A percentile compares a stretch with the other conserved stretches of the same genome.
Conservation (phyloP, 53 echinoderm and acorn worm species). For the Pentamera pediparva region DNA sequence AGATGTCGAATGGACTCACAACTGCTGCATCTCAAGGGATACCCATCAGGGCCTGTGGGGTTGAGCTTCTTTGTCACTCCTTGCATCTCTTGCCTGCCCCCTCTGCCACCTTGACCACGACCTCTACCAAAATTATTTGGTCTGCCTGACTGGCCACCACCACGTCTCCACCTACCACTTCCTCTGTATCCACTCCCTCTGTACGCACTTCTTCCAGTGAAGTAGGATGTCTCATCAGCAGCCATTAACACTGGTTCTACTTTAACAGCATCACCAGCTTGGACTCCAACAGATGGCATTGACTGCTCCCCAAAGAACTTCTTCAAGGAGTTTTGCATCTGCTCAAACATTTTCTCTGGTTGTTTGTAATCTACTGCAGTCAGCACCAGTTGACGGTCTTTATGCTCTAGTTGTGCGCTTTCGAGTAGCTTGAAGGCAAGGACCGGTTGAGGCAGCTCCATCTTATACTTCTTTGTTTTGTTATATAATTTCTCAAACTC, state of each 20-base stretch:
- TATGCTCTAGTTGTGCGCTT: slow-evolving; percentile 10
- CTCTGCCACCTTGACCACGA: not conserved
- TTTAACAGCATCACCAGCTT: not conserved
- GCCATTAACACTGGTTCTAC: not conserved
- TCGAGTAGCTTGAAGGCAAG: not conserved
- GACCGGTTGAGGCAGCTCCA: not conserved
- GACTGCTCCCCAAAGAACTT: slow-evolving; percentile 17
- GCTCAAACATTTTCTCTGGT: slow-evolving; percentile 1
- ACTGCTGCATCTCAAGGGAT: slow-evolving; percentile 6
- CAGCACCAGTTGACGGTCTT: slow-evolving; percentile 11
- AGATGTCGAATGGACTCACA: not conserved
- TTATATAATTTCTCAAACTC: slow-evolving; percentile 11
- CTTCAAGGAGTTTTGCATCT: slow-evolving; percentile 9
- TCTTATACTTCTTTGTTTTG: not conserved
- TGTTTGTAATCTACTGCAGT: not conserved
- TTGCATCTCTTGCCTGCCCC: not conserved
- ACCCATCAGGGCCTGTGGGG: not conserved
- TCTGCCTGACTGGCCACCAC: not conserved
- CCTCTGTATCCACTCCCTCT: not conserved
- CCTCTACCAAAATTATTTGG: not conserved
- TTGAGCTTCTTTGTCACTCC: not conserved
- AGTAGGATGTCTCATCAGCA: not conserved
- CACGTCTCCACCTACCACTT: not conserved
- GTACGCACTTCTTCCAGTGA: not conserved
- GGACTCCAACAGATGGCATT: not conserved